Evolutionary conservation across 2,797 vertebrate genomes (phyloP).

Genomic region (Syndactyla subalaris): DNA sequence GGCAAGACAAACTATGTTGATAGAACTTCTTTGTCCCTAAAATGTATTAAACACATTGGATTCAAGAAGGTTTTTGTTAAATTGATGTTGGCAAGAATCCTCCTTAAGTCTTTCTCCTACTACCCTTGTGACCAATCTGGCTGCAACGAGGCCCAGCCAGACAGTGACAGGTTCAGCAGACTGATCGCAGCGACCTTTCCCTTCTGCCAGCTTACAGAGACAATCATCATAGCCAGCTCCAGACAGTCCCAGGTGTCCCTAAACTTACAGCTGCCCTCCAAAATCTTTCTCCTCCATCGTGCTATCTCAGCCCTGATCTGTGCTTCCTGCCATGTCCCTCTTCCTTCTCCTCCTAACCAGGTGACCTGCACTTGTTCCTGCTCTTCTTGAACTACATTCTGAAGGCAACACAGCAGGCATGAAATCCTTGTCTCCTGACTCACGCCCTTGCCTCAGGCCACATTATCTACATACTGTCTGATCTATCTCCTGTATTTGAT

Average conservation of each 20-base stretch:
- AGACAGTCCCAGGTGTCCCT: accelerated
- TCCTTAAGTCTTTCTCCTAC: neutral
- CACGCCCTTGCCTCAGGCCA: neutral
- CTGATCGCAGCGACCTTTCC: neutral
- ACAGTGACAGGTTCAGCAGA: neutral
- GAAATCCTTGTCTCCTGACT: neutral
- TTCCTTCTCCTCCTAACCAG: neutral
- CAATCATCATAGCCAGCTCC: neutral
- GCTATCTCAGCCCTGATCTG: neutral
- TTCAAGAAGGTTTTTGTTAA: neutral
- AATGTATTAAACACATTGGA: neutral
- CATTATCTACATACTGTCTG: neutral
- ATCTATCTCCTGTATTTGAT: neutral
- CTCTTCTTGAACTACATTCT: neutral
- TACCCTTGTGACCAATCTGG: neutral
- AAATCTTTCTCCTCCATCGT: neutral
- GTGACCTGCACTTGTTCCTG: neutral
- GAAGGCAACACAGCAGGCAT: neutral
- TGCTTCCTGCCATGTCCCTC: neutral
- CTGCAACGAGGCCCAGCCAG: neutral
- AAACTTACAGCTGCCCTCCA: neutral
- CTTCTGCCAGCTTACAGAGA: neutral
- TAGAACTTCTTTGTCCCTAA: neutral
- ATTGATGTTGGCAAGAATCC: neutral
- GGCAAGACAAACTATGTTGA: neutral